These are phyloP conservation scores for Amblyjoppa proteus DNA, from an alignment of 2,888 invertebrate species.

Conservation along the genomic window DNA sequence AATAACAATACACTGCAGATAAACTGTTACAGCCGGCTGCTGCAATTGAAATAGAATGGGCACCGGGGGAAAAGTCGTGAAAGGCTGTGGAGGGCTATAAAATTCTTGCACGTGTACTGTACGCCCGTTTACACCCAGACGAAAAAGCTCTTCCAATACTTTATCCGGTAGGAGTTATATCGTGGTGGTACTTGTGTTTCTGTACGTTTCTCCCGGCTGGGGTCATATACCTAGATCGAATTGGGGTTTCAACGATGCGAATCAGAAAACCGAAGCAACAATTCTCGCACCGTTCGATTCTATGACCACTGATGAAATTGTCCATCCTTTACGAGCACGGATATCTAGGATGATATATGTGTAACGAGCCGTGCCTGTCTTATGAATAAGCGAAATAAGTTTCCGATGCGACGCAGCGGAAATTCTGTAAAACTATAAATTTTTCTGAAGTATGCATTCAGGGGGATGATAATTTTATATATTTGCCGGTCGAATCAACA, in stretches of 20 bases:
- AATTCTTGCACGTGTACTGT: constrained; percentile 42
- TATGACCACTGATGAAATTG: constrained; percentile 13
- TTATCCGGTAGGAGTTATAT: constrained; percentile 18
- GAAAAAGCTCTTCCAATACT: constrained; percentile 53
- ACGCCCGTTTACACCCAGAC: constrained; percentile 27
- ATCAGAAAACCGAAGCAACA: constrained; percentile 17
- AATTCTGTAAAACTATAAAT: constrained; percentile 10
- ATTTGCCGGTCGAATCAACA: constrained; percentile 49
- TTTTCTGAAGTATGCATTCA: not conserved
- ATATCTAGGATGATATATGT: not conserved
- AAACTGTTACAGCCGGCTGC: constrained; percentile 30
- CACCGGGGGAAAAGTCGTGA: constrained; percentile 33
- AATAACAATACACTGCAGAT: constrained; percentile 47
- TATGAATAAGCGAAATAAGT: constrained; percentile 6
- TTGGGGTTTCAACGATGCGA: constrained; percentile 32
- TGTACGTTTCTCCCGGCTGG: not conserved
- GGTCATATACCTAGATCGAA: not conserved
- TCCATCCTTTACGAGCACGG: not conserved
- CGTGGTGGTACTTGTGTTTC: constrained; percentile 17
- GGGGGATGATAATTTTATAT: constrained; percentile 7
- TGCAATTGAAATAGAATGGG: constrained; percentile 53
- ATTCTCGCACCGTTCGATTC: not conserved
- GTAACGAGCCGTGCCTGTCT: constrained; percentile 9
- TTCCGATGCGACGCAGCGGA: not conserved
- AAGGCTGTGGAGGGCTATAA: constrained; percentile 52